Conservation (phyloP, 2,888 invertebrate genomes). For the Caenorhabditis sinica region DNA sequence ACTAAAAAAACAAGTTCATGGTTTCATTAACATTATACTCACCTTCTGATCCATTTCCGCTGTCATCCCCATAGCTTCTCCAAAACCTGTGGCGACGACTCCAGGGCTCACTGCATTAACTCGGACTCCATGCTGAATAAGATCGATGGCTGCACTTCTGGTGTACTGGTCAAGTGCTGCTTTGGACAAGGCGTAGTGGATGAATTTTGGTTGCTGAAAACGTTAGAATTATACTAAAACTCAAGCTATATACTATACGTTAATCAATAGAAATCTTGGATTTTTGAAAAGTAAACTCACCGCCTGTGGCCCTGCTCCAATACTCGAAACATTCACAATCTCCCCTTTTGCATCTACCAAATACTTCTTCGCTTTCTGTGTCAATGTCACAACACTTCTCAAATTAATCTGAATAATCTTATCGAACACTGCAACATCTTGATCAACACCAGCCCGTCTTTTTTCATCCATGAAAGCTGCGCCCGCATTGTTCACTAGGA, state of each 20-base stretch:
- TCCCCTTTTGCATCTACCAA: constrained; percentile 30
- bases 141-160: constrained; percentile 37
- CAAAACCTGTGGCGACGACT: constrained; percentile 49
- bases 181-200: constrained; percentile 52
- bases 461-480: not conserved
- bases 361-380: constrained; percentile 19
- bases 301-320: constrained; percentile 15
- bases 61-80: constrained; percentile 56
- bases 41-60: constrained; percentile 31
- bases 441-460: not conserved
- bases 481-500: constrained; percentile 41
- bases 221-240: not conserved
- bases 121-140: constrained; percentile 47
- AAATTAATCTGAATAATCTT: constrained; percentile 1
- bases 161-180: constrained; percentile 58
- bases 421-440: constrained; percentile 9
- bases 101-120: constrained; percentile 63
- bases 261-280: too few relatives aligned
- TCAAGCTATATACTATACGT: too few relatives aligned
- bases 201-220: constrained; percentile 32
- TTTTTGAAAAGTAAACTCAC: not conserved
- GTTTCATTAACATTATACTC: too few relatives aligned
- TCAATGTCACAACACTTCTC: constrained; percentile 45
- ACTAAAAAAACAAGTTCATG: constrained; percentile 8
- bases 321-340: constrained; percentile 47